Evolutionary conservation across 2,888 invertebrate species (phyloP).

Genomic region (Melanophora roralis): DNA sequence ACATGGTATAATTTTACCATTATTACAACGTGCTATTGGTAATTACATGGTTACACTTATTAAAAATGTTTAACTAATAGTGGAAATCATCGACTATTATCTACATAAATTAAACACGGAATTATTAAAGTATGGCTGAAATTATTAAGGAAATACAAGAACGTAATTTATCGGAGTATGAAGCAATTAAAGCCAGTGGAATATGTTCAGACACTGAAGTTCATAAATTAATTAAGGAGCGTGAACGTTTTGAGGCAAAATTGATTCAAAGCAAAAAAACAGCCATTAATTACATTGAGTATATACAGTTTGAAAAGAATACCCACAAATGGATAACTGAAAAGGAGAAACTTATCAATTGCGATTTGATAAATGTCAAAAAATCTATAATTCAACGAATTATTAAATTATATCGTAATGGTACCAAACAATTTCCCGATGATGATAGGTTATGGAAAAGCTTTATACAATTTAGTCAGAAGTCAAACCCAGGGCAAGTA

Average conservation of each 20-base stretch:
- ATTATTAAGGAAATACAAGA: conserved; percentile 87
- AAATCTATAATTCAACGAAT: conserved; percentile 83
- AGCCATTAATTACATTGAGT: conserved; percentile 70
- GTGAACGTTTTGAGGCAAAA: conserved; percentile 71
- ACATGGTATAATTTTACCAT: too few relatives aligned
- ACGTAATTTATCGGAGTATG: conserved; percentile 87
- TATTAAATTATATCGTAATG: conserved; percentile 85
- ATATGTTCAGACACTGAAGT: conserved; percentile 84
- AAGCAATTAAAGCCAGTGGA: conserved; percentile 85
- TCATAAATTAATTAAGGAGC: conserved; percentile 65
- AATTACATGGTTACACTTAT: background rate
- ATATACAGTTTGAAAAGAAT: conserved; percentile 73
- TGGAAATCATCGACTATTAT: too few relatives aligned
- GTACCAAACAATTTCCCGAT: conserved; percentile 83
- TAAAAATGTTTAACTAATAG: background rate
- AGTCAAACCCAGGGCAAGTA: conserved; percentile 80
- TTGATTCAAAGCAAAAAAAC: conserved; percentile 68
- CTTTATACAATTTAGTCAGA: conserved; percentile 87
- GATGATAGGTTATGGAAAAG: conserved; percentile 87
- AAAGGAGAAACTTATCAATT: conserved; percentile 81
- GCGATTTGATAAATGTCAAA: conserved; percentile 81
- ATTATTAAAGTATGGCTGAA: conserved; percentile 83
- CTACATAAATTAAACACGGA: too few relatives aligned
- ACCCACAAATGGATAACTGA: conserved; percentile 69
- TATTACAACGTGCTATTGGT: conserved; percentile 43